These are phyloP conservation scores for Dryobates pubescens DNA, from an alignment of 2,797 vertebrate genomes.

Conservation along the genomic window DNA sequence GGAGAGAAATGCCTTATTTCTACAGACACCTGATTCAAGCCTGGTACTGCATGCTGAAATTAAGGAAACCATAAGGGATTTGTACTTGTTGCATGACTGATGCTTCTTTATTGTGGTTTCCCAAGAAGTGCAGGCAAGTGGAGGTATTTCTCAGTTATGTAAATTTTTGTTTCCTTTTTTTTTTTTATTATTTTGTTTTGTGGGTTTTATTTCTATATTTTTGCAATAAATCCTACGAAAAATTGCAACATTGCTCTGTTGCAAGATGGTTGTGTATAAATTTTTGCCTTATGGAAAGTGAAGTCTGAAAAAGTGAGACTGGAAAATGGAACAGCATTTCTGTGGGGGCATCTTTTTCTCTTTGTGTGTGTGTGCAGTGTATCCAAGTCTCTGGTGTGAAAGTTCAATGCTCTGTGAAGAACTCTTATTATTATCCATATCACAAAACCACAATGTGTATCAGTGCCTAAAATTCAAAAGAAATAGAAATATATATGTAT, in stretches of 20 bases:
- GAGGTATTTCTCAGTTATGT: rapidly evolving
- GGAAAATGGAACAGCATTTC: not conserved
- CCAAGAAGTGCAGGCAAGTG: not conserved
- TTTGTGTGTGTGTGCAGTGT: not conserved
- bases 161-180: not conserved
- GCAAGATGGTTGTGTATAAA: not conserved
- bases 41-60: not conserved
- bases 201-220: not conserved
- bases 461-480: not conserved
- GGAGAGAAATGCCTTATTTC: not conserved
- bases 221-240: not conserved
- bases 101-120: not conserved
- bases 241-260: not conserved
- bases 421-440: not conserved
- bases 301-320: not conserved
- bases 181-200: too few species aligned
- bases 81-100: not conserved
- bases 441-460: not conserved
- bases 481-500: not conserved
- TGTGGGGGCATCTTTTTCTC: not conserved
- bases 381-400: not conserved
- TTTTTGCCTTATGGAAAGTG: not conserved
- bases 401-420: not conserved
- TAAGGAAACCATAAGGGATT: not conserved
- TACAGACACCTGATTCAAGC: not conserved